Base-by-base conservation (phyloP, 2,888 invertebrate genomes). In the Agonopterix arenella region DNA sequence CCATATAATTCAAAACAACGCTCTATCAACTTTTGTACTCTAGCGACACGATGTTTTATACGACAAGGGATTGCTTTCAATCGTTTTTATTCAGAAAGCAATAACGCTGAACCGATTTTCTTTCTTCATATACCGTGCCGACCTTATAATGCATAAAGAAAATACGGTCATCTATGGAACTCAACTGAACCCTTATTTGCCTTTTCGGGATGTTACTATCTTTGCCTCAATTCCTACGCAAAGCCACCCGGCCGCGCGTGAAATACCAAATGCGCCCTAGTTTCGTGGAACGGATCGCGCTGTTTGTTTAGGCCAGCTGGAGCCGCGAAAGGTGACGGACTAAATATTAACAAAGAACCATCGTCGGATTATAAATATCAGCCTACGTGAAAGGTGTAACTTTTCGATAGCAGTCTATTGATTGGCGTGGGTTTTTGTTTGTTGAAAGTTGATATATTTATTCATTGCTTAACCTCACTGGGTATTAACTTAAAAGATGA, bases 241-340 rank as follows among this genome's bases (percentile, higher is more conserved):
- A 84, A 84, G 80, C 79, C 75, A 70, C 69, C 73, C 76, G 72
- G 74, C 75, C 84, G 81, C 84, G 83, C 82, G 82, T 84, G 80
- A 83, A 86, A 89, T 86, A 88, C 86, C 83, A 89, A 89, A 79
- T 84, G 80, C 82, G 90, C 76, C 89, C 84, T 74, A 80, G 82
- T 89, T 89, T 81, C 79, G 73, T 63, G 66, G 75, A 76, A 77
- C 77, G 81, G 82, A 78, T 82, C 83, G 68, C 74, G 70, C 67
- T 83, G 80, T 85, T 88, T 88, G 84, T 85, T 90, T 88, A 89
- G 84, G 84, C 68, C 73, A 69, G 62, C 72, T 66, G 65, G 64
- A 72, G 65, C 70, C 70, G 68, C 70, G 72, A 76, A 79, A 82
- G 77, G 81, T 81, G 80, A 80, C 74, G 76, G 71, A 76, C 79